A percentile compares a stretch with the other conserved stretches of the same genome.
These are phyloP conservation scores for Trididemnum clinides DNA, from an alignment of 23 tunicate genomes.

Conservation along the genomic window DNA sequence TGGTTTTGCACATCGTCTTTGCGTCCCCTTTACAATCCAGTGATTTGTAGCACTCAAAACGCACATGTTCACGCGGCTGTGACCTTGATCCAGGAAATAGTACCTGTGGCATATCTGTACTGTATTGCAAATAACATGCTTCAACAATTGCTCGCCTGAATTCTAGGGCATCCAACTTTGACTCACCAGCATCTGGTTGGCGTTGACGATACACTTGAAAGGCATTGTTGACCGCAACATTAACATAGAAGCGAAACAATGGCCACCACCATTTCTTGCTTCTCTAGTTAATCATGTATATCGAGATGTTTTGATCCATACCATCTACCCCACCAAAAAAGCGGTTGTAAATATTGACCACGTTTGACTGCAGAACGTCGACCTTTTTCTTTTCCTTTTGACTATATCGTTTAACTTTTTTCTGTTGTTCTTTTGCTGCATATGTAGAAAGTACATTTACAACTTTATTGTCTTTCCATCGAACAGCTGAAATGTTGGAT, in stretches of 20 bases:
- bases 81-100: not conserved
- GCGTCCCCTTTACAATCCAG: too few species aligned
- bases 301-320: conserved; percentile 11
- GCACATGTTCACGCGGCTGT: too few species aligned
- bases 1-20: too few species aligned
- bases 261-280: conserved; percentile 53
- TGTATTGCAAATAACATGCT: not conserved
- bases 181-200: not conserved
- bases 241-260: conserved; percentile 8
- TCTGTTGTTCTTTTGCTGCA: not conserved
- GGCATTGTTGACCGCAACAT: conserved; percentile 31
- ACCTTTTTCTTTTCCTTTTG: not conserved
- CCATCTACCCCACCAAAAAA: conserved; percentile 12
- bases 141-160: conserved; percentile 7
- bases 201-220: not conserved
- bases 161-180: not conserved
- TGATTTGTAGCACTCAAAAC: too few species aligned
- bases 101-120: not conserved
- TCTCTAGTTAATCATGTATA: conserved; percentile 12
- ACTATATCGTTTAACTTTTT: not conserved
- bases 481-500: not conserved
- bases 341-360: not conserved
- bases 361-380: not conserved
- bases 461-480: conserved; percentile 20
- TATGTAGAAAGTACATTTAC: not conserved